Conservation (phyloP, 1,140 invertebrate species). For the Drosophila sulfurigaster region DNA sequence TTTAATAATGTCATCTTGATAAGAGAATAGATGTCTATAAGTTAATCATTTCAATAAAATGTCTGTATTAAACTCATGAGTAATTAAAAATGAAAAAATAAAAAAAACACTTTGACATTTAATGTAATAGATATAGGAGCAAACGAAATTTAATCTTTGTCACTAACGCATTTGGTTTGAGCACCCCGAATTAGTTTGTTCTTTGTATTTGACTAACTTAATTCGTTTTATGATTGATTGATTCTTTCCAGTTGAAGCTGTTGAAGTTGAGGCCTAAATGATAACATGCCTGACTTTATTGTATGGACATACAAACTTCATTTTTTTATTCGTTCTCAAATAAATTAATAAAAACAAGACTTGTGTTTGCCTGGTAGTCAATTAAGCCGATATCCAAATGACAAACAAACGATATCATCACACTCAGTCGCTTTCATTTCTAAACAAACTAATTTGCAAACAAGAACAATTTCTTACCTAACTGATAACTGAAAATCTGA, state of each 20-base stretch:
- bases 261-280: constrained; percentile 85
- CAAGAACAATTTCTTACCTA: constrained; percentile 2
- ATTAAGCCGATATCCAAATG: constrained; percentile 67
- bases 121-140: constrained; percentile 36
- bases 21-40: not conserved
- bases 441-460: constrained; percentile 34
- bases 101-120: not conserved
- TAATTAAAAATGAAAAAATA: constrained; percentile 3
- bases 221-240: constrained; percentile 83
- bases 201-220: constrained; percentile 79
- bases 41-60: not conserved
- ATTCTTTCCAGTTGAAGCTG: constrained; percentile 85
- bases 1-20: constrained; percentile 7
- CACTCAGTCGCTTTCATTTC: constrained; percentile 65
- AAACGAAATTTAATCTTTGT: constrained; percentile 44
- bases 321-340: constrained; percentile 58
- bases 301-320: constrained; percentile 80
- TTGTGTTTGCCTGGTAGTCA: constrained; percentile 75
- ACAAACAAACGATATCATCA: constrained; percentile 67
- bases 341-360: constrained; percentile 73
- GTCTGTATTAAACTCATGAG: constrained; percentile 1
- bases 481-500: constrained; percentile 6
- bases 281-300: constrained; percentile 82
- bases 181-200: constrained; percentile 72
- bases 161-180: constrained; percentile 67